A percentile compares a stretch with the other conserved stretches of the same genome.
These are phyloP conservation scores for Gambusia yucatana DNA, from an alignment of 2,797 vertebrate genomes.

Conservation along the genomic window DNA sequence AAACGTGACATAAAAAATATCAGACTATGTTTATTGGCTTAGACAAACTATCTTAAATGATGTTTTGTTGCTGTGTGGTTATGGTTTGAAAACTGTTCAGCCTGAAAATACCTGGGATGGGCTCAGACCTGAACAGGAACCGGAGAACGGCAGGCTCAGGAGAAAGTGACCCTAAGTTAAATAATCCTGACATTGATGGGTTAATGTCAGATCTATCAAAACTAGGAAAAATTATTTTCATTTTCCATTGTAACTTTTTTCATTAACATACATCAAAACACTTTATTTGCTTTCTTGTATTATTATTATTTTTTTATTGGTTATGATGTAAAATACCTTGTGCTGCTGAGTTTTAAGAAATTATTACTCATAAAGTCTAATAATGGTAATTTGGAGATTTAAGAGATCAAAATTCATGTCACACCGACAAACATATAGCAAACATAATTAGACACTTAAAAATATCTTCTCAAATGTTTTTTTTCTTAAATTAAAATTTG, in stretches of 20 bases:
- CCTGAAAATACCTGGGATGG: not conserved
- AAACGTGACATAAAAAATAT: not conserved
- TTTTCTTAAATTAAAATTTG: not conserved
- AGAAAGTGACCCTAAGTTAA: not conserved
- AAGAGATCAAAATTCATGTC: not conserved
- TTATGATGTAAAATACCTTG: not conserved
- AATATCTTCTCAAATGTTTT: not conserved
- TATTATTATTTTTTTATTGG: not conserved
- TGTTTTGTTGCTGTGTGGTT: not conserved
- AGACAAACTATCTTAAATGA: not conserved
- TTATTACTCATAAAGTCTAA: not conserved
- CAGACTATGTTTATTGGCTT: not conserved
- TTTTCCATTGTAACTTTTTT: not conserved
- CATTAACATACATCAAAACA: not conserved
- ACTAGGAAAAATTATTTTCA: not conserved
- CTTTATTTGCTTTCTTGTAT: not conserved
- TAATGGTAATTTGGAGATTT: not conserved
- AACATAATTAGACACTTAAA: not conserved
- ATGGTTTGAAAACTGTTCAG: not conserved
- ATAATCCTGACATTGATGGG: not conserved
- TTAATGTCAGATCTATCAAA: not conserved
- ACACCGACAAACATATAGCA: not conserved
- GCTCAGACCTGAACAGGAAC: not conserved
- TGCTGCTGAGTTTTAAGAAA: not conserved
- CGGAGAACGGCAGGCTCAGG: too few species aligned